A percentile compares a stretch with the other conserved stretches of the same genome.
Evolutionary conservation across 2,113 vertebrate species (phyloP).

Genomic region (Corythornis madagascariensis): DNA sequence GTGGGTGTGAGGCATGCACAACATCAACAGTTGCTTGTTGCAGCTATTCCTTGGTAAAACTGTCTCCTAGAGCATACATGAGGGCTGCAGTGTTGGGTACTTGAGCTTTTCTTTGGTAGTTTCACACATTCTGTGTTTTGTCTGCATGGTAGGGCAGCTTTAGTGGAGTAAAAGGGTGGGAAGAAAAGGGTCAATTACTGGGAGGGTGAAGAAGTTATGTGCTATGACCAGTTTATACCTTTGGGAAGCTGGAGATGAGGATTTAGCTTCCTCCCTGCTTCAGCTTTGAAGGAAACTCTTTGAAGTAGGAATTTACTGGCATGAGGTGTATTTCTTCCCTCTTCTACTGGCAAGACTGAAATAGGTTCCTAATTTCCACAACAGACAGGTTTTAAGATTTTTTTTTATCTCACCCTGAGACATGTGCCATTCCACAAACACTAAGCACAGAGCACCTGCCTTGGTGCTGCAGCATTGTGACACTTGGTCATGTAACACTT

Average conservation of each 20-base stretch:
- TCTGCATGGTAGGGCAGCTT: neutral
- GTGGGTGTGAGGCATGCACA: neutral
- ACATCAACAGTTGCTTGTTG: neutral
- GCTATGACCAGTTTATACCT: neutral
- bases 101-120: neutral
- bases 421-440: fast-evolving
- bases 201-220: neutral
- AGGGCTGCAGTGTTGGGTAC: neutral
- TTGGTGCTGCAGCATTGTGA: neutral
- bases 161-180: neutral
- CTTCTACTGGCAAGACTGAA: neutral
- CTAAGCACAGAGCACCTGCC: neutral
- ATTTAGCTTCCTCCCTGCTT: neutral
- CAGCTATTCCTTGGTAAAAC: neutral
- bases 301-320: neutral
- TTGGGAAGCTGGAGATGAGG: neutral
- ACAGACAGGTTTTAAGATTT: neutral
- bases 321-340: neutral
- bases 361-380: neutral
- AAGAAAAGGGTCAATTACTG: neutral
- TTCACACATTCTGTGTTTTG: neutral
- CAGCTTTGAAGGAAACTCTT: neutral
- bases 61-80: neutral
- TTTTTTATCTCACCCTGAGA: neutral
- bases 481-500: fast-evolving